A percentile compares a stretch with the other conserved stretches of the same genome.
These are phyloP conservation scores for Erpornis zantholeuca DNA, from an alignment of 2,113 vertebrate genomes.

Conservation along the genomic window DNA sequence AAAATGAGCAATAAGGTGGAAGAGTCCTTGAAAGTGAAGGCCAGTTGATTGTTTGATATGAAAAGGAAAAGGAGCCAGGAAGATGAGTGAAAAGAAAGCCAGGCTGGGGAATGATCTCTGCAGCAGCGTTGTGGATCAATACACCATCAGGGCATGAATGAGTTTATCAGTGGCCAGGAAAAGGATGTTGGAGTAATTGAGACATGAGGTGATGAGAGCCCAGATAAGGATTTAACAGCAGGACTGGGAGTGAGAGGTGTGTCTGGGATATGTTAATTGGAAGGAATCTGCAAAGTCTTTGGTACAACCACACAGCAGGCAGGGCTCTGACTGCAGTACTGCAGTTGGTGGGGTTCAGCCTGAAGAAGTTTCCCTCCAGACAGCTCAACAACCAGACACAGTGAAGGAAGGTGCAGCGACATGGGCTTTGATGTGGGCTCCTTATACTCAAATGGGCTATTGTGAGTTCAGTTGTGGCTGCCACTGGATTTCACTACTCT, in stretches of 20 bases:
- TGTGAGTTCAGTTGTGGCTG: background rate
- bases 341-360: background rate
- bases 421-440: background rate
- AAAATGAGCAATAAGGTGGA: slow-evolving; percentile 1
- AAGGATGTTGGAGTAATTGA: slow-evolving; percentile 50
- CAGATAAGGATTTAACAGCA: slow-evolving; percentile 25
- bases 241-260: background rate
- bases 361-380: background rate
- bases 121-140: background rate
- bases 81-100: background rate
- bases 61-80: background rate
- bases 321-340: background rate
- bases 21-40: slow-evolving; percentile 21
- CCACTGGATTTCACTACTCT: background rate
- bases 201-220: background rate
- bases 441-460: background rate
- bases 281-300: background rate
- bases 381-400: background rate
- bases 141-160: background rate
- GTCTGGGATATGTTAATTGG: background rate
- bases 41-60: background rate
- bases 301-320: background rate
- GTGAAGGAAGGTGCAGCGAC: accelerated
- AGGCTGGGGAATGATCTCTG: background rate
- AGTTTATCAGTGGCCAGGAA: slow-evolving; percentile 28